Conservation (phyloP, 2,797 vertebrate species). For the Phataginus tetradactyla region DNA sequence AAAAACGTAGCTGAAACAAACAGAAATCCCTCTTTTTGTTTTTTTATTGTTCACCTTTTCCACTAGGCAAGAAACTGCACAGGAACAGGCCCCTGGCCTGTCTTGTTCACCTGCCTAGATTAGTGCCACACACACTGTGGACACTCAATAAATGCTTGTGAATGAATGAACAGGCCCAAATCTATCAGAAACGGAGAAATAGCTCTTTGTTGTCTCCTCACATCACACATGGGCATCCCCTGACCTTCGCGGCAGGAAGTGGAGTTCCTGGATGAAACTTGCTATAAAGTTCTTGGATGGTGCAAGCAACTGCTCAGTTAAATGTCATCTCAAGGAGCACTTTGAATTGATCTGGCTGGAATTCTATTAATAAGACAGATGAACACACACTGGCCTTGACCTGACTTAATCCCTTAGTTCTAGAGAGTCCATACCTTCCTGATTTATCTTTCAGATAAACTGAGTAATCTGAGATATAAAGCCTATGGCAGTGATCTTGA, state of each 20-base stretch:
- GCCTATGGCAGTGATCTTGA: neutral
- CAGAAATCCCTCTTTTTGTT: neutral
- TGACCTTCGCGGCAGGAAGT: neutral
- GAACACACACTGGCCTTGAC: neutral
- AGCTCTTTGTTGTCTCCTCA: neutral
- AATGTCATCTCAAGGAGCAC: neutral
- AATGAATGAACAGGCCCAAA: neutral
- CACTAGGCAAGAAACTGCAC: neutral
- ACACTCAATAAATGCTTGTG: too few species aligned
- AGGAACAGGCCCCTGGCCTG: neutral
- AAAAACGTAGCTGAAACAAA: neutral
- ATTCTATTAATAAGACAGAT: neutral
- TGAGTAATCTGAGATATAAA: neutral
- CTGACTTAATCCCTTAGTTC: neutral
- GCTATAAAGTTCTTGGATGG: neutral
- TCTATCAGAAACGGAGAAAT: neutral
- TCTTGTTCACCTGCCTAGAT: neutral
- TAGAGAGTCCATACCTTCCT: slow-evolving; percentile 21
- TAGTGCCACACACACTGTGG: neutral
- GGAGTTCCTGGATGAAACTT: neutral
- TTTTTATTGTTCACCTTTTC: neutral
- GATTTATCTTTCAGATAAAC: slow-evolving; percentile 52
- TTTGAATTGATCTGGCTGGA: neutral
- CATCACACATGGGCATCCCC: neutral
- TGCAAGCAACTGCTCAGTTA: neutral